These are phyloP conservation scores for Bufotes viridis DNA, from an alignment of 2,797 vertebrate genomes.

Conservation along the genomic window DNA sequence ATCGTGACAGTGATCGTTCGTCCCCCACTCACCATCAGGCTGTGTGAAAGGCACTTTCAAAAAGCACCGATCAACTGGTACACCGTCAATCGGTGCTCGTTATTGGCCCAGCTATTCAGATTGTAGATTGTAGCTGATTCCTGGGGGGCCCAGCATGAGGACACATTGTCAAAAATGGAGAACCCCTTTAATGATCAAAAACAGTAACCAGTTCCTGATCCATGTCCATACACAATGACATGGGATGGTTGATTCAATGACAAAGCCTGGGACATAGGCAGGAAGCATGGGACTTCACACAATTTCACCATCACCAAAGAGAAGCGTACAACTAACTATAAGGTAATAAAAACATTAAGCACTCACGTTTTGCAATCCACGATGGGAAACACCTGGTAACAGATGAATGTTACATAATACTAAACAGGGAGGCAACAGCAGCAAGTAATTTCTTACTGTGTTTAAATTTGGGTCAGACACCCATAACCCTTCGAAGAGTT, in stretches of 20 bases:
- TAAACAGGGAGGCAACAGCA: neutral
- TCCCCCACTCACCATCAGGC: too few species aligned
- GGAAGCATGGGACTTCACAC: neutral
- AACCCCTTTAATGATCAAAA: too few species aligned
- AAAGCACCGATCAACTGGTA: too few species aligned
- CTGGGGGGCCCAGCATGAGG: neutral
- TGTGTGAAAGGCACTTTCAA: too few species aligned
- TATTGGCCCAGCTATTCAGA: too few species aligned
- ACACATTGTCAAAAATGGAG: too few species aligned
- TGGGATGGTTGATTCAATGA: neutral
- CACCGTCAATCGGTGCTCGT: too few species aligned
- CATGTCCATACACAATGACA: neutral
- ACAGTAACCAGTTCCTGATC: too few species aligned
- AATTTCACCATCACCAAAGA: constrained; percentile 10
- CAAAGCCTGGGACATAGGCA: neutral
- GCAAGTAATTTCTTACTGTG: neutral
- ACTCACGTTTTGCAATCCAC: constrained; percentile 5
- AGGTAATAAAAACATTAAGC: constrained; percentile 30
- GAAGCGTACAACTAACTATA: constrained; percentile 14
- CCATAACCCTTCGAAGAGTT: neutral
- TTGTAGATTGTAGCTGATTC: neutral
- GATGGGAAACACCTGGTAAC: neutral
- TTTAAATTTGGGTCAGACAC: neutral
- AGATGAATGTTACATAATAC: neutral
- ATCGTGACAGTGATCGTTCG: too few species aligned